Evolutionary conservation across 1,140 invertebrate species (phyloP), one percentile per base, ranked within the genome.

Genomic region (Vanessa tameamea): DNA sequence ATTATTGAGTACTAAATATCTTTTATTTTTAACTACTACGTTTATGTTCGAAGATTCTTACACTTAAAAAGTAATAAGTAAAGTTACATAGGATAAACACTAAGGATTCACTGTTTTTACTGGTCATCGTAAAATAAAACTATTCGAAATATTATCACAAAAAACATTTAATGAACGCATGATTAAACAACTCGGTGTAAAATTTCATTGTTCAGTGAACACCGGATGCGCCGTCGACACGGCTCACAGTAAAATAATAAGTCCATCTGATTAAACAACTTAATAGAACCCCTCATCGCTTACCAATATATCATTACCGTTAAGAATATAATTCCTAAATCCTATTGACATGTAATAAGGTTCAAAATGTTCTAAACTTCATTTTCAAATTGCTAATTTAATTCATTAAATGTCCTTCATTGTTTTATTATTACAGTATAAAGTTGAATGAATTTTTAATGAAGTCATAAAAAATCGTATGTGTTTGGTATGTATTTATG

Each of bases 371-470:
- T 31, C 26, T 37, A n/a, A 37, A 5, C 37, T 31, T 5, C 14
- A 23, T 31, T 61, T 61, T 15, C 57, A 31, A 61, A 14, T 61
- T 12, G 5, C 26, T 61, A 43, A 61, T 75, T 64, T 48, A 67
- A 16, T 72, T 37, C 57, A 16, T 37, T 31, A 66, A 72, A 74
- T 48, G 71, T 69, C 67, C 63, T 63, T 67, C 75, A 78, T 73
- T 81, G 74, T 73, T 80, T 75, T 81, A 61, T 61, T 61, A 8
- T 61, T 75, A 76, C 76, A 73, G 68, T 78, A 76, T 75, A 78
- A 73, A 73, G 70, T 78, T 82, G 76, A 82, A 80, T 80, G 69
- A 63, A 50, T 72, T 82, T 81, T 80, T 84, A 82, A 84, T 82
- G 6, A 23, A 57, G 53, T 23, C n/a, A 9, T n/a, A 53, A 53